Percentiles rank a stretch among this genome's conserved stretches.
phyloP scores from a whole-genome alignment of 1,140 invertebrate species.

The Drosophila ercepeae region DNA sequence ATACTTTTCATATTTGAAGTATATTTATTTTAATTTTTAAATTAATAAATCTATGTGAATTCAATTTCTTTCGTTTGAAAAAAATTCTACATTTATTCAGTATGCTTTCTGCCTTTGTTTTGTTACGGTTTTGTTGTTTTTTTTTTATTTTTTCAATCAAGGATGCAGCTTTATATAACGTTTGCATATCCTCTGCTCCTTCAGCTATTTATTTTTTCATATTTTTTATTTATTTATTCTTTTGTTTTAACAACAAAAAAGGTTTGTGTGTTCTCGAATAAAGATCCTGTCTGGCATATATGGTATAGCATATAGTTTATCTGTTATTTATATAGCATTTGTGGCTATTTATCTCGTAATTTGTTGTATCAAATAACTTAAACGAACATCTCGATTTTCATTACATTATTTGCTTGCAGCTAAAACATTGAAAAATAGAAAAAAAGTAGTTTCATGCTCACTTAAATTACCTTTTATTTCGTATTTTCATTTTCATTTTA shows the following conservation, averaged over 20 bases:
- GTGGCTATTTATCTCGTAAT: conserved; percentile 44
- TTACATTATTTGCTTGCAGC: conserved; percentile 80
- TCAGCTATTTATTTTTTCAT: conserved; percentile 40
- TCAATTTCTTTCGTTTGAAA: conserved; percentile 74
- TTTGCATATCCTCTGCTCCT: conserved; percentile 43
- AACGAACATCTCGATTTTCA: conserved; percentile 63
- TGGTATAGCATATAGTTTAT: conserved; percentile 24
- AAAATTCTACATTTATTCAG: conserved; percentile 67
- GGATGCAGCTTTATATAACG: conserved; percentile 59
- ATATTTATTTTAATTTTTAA: conserved; percentile 79
- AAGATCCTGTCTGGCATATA: conserved; percentile 31
- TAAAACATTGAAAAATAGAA: conserved; percentile 75
- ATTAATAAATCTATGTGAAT: conserved; percentile 81
- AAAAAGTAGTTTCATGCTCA: conserved; percentile 59
- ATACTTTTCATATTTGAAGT: conserved; percentile 76
- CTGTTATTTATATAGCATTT: conserved; percentile 35
- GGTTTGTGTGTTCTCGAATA: conserved; percentile 12
- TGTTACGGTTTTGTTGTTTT: conserved; percentile 30
- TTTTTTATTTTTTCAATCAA: conserved; percentile 43
- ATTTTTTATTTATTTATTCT: conserved; percentile 6
- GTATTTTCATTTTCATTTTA: conserved; percentile 45
- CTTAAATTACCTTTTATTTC: conserved; percentile 64
- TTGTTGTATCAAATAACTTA: conserved; percentile 63
- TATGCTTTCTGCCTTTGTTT: conserved; percentile 42
- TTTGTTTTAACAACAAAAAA: conserved; percentile 31